Conservation (phyloP, 1,140 invertebrate species). For the Acyrthosiphon pisum region DNA sequence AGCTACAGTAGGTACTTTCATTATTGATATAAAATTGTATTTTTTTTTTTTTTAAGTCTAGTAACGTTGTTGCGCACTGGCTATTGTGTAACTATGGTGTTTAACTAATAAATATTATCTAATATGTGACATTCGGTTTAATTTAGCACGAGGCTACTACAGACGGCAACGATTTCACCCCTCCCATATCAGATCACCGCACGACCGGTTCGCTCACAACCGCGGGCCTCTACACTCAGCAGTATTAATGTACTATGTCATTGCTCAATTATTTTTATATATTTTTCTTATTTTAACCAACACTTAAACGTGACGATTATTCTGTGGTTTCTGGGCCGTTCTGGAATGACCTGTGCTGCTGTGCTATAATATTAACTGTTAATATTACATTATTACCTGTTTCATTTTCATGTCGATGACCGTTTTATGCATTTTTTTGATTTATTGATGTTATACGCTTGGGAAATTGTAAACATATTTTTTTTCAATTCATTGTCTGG, state of each 20-base stretch:
- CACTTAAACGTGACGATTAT: background rate
- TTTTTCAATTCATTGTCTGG: no score
- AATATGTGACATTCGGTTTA: background rate
- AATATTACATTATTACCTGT: background rate
- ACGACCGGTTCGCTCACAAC: background rate
- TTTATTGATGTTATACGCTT: background rate
- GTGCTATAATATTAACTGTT: no score
- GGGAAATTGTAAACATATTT: background rate
- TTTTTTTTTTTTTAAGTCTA: no score
- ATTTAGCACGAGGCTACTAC: background rate
- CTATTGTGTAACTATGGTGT: background rate
- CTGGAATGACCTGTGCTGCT: background rate
- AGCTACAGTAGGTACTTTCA: background rate
- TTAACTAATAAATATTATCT: background rate
- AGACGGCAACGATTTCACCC: background rate
- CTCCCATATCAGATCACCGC: background rate
- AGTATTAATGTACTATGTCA: background rate
- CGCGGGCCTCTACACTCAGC: no score
- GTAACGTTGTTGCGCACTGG: no score
- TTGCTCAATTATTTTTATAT: background rate
- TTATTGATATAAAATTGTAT: no score
- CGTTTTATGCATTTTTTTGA: background rate
- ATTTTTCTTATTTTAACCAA: background rate
- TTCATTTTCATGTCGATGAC: background rate
- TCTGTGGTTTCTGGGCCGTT: background rate